Percentiles rank a stretch among this genome's conserved stretches.
phyloP scores from a whole-genome alignment of 2,797 vertebrate genomes.

The Eulemur rubriventer region DNA sequence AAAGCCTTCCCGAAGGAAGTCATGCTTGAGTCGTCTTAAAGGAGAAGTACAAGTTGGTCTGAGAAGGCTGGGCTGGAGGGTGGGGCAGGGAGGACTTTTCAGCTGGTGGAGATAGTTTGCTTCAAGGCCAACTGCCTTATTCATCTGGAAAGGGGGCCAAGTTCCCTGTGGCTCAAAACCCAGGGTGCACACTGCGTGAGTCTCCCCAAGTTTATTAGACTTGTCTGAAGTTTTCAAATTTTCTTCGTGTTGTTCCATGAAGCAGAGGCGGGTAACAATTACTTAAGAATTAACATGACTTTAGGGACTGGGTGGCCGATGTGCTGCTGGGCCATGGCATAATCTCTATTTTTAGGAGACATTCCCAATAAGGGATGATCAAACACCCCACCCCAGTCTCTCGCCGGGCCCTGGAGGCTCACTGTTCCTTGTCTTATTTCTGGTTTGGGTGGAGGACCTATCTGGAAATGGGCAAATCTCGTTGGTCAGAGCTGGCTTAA shows the following conservation, averaged over 20 bases:
- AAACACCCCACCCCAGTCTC: not conserved
- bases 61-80: not conserved
- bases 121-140: not conserved
- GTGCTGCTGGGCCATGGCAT: not conserved
- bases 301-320: not conserved
- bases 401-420: not conserved
- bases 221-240: not conserved
- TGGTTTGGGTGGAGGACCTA: not conserved
- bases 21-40: not conserved
- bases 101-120: not conserved
- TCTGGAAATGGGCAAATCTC: not conserved
- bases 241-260: constrained; percentile 13
- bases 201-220: not conserved
- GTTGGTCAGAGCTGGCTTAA: not conserved
- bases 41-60: not conserved
- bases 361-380: not conserved
- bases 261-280: not conserved
- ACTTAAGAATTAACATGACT: not conserved
- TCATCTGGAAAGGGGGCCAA: not conserved
- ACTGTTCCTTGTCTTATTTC: not conserved
- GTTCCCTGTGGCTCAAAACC: not conserved
- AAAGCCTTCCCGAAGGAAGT: not conserved
- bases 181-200: not conserved
- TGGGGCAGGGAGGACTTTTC: not conserved
- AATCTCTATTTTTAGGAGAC: constrained; percentile 53